Evolutionary conservation across 2,113 vertebrate genomes (phyloP).

Genomic region (Salvator merianae): DNA sequence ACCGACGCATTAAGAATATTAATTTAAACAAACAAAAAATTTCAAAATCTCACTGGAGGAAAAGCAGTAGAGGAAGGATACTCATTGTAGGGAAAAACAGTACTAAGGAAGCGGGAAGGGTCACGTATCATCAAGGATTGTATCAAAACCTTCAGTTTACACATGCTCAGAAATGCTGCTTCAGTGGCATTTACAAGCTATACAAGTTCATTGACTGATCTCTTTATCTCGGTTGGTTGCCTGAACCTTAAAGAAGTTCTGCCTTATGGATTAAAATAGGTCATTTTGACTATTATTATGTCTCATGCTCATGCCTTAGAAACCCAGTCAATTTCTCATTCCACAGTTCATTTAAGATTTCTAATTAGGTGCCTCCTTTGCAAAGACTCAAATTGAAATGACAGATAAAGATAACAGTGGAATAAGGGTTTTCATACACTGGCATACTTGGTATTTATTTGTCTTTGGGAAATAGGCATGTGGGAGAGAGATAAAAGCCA

Average conservation of each 20-base stretch:
- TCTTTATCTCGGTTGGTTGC: slow-evolving; percentile 34
- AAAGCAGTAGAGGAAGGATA: slow-evolving; percentile 36
- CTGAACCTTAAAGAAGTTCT: slow-evolving; percentile 29
- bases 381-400: slow-evolving; percentile 66
- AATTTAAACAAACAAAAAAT: slow-evolving; percentile 47
- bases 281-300: slow-evolving; percentile 47
- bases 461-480: not conserved
- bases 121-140: slow-evolving; percentile 25
- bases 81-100: not conserved
- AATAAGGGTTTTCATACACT: slow-evolving; percentile 53
- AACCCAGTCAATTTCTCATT: slow-evolving; percentile 53
- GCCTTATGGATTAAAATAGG: slow-evolving; percentile 18
- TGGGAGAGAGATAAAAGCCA: slow-evolving; percentile 27
- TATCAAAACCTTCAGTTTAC: slow-evolving; percentile 14
- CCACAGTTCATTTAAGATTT: slow-evolving; percentile 62
- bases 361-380: slow-evolving; percentile 58
- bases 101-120: slow-evolving; percentile 32
- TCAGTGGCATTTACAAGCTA: slow-evolving; percentile 41
- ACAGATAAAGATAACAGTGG: slow-evolving; percentile 60
- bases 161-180: slow-evolving; percentile 29
- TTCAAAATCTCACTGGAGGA: slow-evolving; percentile 48
- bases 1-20: slow-evolving; percentile 47
- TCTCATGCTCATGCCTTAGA: slow-evolving; percentile 29
- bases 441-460: slow-evolving; percentile 51
- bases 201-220: slow-evolving; percentile 20